Conservation (phyloP, 1,140 invertebrate genomes). For the Catajapyx aquilonaris region DNA sequence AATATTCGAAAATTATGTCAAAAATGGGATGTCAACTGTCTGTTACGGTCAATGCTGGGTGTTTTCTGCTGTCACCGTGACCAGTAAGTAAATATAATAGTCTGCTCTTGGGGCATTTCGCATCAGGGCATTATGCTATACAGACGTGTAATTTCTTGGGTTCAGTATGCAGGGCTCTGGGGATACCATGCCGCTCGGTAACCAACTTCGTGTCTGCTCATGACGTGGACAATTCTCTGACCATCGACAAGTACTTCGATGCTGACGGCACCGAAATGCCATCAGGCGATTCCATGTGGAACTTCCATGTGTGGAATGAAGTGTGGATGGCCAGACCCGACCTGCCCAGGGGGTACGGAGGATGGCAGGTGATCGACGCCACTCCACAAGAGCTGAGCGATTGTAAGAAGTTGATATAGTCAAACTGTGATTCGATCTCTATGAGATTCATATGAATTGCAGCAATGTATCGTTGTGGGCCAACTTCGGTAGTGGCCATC, state of each 20-base stretch:
- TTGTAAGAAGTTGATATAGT: no score
- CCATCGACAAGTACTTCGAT: conserved; percentile 35
- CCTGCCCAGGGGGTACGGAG: conserved; percentile 23
- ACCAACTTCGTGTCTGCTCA: conserved; percentile 60
- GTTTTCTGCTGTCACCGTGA: conserved; percentile 46
- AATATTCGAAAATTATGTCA: conserved; percentile 29
- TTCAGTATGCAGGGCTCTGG: conserved; percentile 31
- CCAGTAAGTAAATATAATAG: no score
- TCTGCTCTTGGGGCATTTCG: no score
- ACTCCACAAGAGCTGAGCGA: conserved; percentile 41
- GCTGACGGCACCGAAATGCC: conserved; percentile 36
- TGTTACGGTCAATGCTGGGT: conserved; percentile 70
- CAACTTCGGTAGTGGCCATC: conserved; percentile 23
- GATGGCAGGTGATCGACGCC: conserved; percentile 34
- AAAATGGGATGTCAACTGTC: conserved; percentile 35
- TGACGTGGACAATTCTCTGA: conserved; percentile 45
- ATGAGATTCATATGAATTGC: not conserved
- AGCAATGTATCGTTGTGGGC: conserved; percentile 20
- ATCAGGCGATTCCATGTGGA: conserved; percentile 38
- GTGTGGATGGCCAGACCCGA: conserved; percentile 30
- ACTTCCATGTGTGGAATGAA: conserved; percentile 37
- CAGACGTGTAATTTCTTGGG: no score
- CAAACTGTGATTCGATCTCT: no score
- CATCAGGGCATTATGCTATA: no score
- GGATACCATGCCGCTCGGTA: conserved; percentile 46